phyloP scores from a whole-genome alignment of 2,888 invertebrate species.

The Pristionchus maxplancki region DNA sequence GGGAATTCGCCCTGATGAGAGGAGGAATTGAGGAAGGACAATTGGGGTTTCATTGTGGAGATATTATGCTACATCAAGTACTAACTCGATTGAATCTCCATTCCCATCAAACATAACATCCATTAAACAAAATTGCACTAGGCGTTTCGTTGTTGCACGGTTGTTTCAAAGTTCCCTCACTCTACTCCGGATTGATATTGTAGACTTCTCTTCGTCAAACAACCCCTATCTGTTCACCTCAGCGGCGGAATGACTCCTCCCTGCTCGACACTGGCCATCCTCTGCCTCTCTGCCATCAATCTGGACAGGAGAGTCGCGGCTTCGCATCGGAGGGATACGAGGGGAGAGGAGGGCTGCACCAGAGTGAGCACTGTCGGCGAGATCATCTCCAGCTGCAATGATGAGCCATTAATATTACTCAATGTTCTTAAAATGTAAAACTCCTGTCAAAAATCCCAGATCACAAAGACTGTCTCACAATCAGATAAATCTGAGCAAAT shows the following conservation, averaged over 20 bases:
- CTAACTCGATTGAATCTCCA: too few species aligned
- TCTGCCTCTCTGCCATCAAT: constrained; percentile 23
- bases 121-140: neutral
- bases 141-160: neutral
- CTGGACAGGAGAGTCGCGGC: constrained; percentile 4
- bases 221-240: neutral
- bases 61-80: too few species aligned
- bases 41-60: neutral
- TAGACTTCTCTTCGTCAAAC: neutral
- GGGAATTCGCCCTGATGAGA: constrained; percentile 53
- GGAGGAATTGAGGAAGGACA: neutral
- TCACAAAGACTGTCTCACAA: too few species aligned
- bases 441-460: too few species aligned
- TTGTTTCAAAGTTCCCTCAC: neutral
- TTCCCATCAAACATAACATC: neutral
- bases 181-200: neutral
- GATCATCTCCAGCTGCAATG: constrained; percentile 54
- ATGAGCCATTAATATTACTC: neutral
- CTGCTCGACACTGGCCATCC: constrained; percentile 5
- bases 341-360: constrained; percentile 27
- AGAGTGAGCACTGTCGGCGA: constrained; percentile 55
- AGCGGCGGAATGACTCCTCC: constrained; percentile 50
- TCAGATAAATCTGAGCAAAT: too few species aligned
- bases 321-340: constrained; percentile 50
- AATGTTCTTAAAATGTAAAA: too few species aligned